Evolutionary conservation across 2,888 invertebrate genomes (phyloP).

Genomic region (Aethes cnicana): DNA sequence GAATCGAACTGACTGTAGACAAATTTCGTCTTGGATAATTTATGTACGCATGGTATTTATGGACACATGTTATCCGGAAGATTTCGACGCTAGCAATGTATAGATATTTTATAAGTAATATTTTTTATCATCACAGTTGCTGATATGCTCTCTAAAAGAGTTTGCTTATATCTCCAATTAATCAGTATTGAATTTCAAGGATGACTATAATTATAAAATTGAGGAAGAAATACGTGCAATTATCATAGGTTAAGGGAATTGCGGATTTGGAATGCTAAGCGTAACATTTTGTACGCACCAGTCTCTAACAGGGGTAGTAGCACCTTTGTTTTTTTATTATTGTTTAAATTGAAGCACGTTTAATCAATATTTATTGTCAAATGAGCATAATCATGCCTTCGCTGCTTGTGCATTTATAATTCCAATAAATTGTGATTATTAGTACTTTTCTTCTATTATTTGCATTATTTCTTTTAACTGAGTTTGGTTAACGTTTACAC

Average conservation of each 20-base stretch:
- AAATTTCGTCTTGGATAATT: too few relatives aligned
- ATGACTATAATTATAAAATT: conserved; percentile 36
- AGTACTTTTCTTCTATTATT: conserved; percentile 51
- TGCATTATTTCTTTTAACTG: too few relatives aligned
- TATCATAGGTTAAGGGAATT: conserved; percentile 42
- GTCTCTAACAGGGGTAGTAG: conserved; percentile 69
- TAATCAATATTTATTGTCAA: conserved; percentile 70
- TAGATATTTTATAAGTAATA: conserved; percentile 14
- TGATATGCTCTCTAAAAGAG: conserved; percentile 46
- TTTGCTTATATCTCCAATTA: conserved; percentile 36
- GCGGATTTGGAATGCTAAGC: conserved; percentile 49
- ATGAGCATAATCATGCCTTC: conserved; percentile 68
- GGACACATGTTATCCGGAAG: neutral
- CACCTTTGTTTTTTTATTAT: conserved; percentile 59
- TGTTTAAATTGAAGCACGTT: conserved; percentile 71
- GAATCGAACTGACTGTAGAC: neutral
- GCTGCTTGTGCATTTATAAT: conserved; percentile 79
- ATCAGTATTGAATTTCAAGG: conserved; percentile 39
- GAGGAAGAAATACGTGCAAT: conserved; percentile 43
- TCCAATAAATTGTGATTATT: conserved; percentile 80
- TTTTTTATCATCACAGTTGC: conserved; percentile 29
- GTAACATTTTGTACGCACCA: conserved; percentile 69
- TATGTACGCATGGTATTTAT: too few relatives aligned
- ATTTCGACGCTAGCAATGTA: conserved; percentile 2
- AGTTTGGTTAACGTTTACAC: too few relatives aligned